Base-by-base conservation (phyloP, 2,888 invertebrate genomes). In the Melipona beecheii region DNA sequence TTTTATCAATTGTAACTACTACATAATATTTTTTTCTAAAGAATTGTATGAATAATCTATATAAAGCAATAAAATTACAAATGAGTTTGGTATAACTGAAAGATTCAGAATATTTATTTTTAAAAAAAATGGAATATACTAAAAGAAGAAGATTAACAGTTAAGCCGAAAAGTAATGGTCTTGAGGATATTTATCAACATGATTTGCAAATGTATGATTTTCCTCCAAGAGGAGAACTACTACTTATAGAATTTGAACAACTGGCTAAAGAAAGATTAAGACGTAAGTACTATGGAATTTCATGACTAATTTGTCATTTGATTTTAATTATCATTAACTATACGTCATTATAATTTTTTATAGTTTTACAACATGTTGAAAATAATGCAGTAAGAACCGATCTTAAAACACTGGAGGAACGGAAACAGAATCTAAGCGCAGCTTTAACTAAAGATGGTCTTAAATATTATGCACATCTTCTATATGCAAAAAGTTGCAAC, bases 201-300 rank as follows among this genome's bases (percentile, higher is more conserved):
- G 97, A 97, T 95, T 95, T 98, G 21, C 97, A 97, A 94, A 95
- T 99, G 92, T 99, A 98, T 92, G 96, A 95, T 90, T 92, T 96
- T 52, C 97, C 98, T 52, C 99, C 99, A 11, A 95, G 93, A 52
- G 96, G 96, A 84, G 96, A 96, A 79, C 96, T 99, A 83, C 95
- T 96, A 77, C 95, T 99, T 36, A 95, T 97, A 84, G 98, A 98
- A 94, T 98, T 99, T 94, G 98, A 99, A 95, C 97, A 97, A 69
- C 95, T 98, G 88, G 98, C 98, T 3, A 94, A 98, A 70, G 98
- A 99, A 36, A 90, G 93, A 82, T 81, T 93, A 43, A 93, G 91
- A 91, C 84, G 92, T 92, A 84, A 81, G 60, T 80, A 19, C 36
- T 79, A 17, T 24, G 2, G 0, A 31, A 31, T 21, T 21, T 24